A percentile compares a stretch with the other conserved stretches of the same genome.
phyloP scores from a whole-genome alignment of 2,888 invertebrate genomes.

The Eucriotettix oculatus region DNA sequence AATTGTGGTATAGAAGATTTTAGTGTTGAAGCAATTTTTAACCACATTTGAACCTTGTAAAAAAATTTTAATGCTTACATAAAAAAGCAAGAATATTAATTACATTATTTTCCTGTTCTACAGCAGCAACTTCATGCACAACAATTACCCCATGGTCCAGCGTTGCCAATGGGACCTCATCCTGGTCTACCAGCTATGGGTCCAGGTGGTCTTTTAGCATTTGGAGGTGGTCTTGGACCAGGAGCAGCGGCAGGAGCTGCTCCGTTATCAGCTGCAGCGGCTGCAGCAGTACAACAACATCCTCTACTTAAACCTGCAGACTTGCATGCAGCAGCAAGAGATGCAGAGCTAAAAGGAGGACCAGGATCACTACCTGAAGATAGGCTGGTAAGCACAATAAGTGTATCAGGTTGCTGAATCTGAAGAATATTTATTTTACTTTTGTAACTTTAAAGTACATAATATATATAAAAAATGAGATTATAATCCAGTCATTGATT shows the following conservation, averaged over 20 bases:
- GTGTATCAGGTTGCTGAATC: too few relatives aligned
- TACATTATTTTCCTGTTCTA: slow-evolving; percentile 23
- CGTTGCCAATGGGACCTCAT: slow-evolving; percentile 44
- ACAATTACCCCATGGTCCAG: slow-evolving; percentile 45
- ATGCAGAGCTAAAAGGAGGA: slow-evolving; percentile 15
- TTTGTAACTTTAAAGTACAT: too few relatives aligned
- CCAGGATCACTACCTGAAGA: slow-evolving; percentile 15
- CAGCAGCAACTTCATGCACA: slow-evolving; percentile 90
- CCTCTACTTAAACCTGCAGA: slow-evolving; percentile 26
- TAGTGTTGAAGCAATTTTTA: too few relatives aligned
- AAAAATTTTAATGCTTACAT: too few relatives aligned
- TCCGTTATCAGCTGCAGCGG: slow-evolving; percentile 33
- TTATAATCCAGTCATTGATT: too few relatives aligned
- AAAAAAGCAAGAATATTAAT: too few relatives aligned
- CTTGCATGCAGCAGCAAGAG: slow-evolving; percentile 15
- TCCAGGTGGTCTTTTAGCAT: slow-evolving; percentile 25
- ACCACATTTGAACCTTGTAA: too few relatives aligned
- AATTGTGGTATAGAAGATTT: too few relatives aligned
- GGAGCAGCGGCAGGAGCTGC: slow-evolving; percentile 25
- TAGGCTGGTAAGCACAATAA: slow-evolving; percentile 12
- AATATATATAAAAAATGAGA: too few relatives aligned
- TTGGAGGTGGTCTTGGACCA: neutral
- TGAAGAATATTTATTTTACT: too few relatives aligned
- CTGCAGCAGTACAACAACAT: slow-evolving; percentile 29
- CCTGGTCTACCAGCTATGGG: slow-evolving; percentile 32